Base-by-base conservation (phyloP, 2,113 vertebrate species). In the Pipra filicauda region DNA sequence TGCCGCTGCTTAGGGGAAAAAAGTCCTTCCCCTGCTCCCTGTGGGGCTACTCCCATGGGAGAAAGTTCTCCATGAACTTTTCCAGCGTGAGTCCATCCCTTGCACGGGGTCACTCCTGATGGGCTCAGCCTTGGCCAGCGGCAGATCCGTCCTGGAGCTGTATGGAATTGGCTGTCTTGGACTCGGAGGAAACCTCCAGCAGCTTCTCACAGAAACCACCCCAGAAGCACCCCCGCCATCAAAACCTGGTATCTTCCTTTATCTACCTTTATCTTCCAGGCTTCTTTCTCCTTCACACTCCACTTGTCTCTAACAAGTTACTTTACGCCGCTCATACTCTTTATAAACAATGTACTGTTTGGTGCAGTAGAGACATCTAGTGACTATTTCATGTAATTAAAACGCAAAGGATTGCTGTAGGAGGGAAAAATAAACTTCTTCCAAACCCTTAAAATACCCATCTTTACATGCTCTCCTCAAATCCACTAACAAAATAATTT, bases 301-400 rank as follows among this genome's bases (percentile, higher is more conserved):
- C 26, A 26, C 26, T 26, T 41, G 16, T 30, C 37, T 39, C 59
- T 62, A 24, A 18, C 59, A 27, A 39, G 37, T 39, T 39, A 27
- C 27, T 41, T 41, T 44, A 43, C 19, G 3, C 31, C 59, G 31
- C 7, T 76, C 52, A 21, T 35, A 7, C 8, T 39, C 44, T 19
- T 41, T 28, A 13, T 28, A 62, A 62, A 8, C 26, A 27, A 28
- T 12, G 59, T 28, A 27, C 37, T 30, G 37, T 62, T 18, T 20
- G 44, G 37, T 20, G 16, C 41, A 33, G 23, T 19, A 69, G 92
- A 70, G 95, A 69, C 92, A 96, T 55, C 94, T 96, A 89, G 92
- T 52, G 90, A 58, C 43, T n/a, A 23, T 41, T 89, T 65, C 39
- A 6, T 41, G n/a, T 24, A 51, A 70, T 54, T 81, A 37, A 84